phyloP scores from a whole-genome alignment of 2,888 invertebrate species.

The Fissipunctia ypsillon region DNA sequence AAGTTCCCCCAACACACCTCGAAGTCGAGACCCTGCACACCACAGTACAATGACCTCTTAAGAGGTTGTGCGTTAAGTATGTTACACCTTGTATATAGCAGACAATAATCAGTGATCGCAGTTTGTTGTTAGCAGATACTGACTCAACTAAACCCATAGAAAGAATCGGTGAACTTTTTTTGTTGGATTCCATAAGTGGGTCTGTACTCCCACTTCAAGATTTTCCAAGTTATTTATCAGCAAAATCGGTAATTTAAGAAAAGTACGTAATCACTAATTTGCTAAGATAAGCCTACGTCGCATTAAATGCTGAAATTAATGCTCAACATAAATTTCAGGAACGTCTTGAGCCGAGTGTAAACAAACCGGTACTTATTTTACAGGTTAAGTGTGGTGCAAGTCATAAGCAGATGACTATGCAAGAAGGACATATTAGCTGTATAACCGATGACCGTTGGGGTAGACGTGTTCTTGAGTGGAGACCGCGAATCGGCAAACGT shows the following conservation, averaged over 20 bases:
- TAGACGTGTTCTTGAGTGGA: too few species aligned
- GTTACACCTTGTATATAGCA: too few species aligned
- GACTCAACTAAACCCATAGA: not conserved
- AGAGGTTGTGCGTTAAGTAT: too few species aligned
- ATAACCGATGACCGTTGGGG: too few species aligned
- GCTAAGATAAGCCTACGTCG: constrained; percentile 60
- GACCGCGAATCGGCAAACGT: too few species aligned
- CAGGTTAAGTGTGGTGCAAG: constrained; percentile 36
- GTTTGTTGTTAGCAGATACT: not conserved
- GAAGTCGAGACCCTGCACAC: too few species aligned
- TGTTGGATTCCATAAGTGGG: not conserved
- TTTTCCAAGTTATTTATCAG: not conserved
- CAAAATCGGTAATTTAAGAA: not conserved
- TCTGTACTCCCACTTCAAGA: not conserved
- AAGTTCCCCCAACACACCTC: too few species aligned
- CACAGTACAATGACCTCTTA: too few species aligned
- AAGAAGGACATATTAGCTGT: too few species aligned
- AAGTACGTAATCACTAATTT: constrained; percentile 37
- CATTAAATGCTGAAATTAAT: constrained; percentile 62
- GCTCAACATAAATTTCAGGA: constrained; percentile 56
- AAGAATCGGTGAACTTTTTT: not conserved
- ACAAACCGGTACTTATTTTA: constrained; percentile 65
- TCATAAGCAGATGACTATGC: not conserved
- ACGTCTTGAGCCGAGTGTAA: constrained; percentile 62
- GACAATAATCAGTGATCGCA: not conserved